Base-by-base conservation (phyloP, 2,797 vertebrate species). In the Premnoplex brunnescens region DNA sequence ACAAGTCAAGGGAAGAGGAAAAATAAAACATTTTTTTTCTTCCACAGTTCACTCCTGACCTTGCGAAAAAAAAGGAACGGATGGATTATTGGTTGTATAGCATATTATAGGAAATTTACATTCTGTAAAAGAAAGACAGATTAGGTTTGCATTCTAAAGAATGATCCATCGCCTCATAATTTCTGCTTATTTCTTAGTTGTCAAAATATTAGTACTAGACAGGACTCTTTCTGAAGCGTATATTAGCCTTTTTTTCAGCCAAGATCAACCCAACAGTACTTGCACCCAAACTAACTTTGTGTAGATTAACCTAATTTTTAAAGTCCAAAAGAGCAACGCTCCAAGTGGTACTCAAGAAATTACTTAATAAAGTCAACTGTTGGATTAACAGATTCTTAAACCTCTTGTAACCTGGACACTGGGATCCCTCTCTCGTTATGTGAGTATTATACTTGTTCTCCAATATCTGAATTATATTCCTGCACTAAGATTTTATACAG, bases 1-100 rank as follows among this genome's bases (percentile, higher is more conserved):
- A 95, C 91, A 96, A 95, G 94, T 81, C 91, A 93, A 95, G 59
- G 83, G 52, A 92, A 95, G 84, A 93, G 64, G 67, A 79, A 93
- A 93, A 91, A 91, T 14, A 85, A 88, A 84, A n/a, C 5, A 1
- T 60, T 62, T 63, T 81, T 91, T 89, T 78, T 26, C 69, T 94
- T 92, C 73, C 69, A 74, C 64, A 82, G 63, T 91, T 90, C 83
- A 87, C 94, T 93, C 95, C 95, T 69, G 80, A 94, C 94, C 91
- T 94, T 76, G 30, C 10, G 34, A 43, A 34, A 43, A 34, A 23
- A 14, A 77, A 78, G 41, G 5, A 80, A 32, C 54, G 69, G 85
- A 83, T 90, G 74, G 48, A 76, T 88, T 86, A 85, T n/a, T 86
- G 34, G n/a, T 88, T 37, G 24, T 79, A 80, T 22, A 83, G 83